These are phyloP conservation scores for Lasioglossum figueresi DNA, from an alignment of 2,888 invertebrate genomes.

Conservation along the genomic window DNA sequence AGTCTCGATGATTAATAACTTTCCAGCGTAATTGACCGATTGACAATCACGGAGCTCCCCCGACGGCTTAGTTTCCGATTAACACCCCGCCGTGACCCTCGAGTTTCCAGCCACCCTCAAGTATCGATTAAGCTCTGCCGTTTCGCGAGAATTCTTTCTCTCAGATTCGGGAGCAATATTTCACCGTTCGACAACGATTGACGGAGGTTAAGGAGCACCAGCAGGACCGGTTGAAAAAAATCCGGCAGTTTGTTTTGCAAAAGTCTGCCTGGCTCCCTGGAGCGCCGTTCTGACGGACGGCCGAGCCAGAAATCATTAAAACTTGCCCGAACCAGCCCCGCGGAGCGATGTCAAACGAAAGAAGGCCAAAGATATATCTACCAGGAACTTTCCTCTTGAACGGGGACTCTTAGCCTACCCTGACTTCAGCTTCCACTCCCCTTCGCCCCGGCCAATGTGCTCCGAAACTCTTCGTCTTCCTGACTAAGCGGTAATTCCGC, in stretches of 20 bases:
- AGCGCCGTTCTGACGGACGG: slow-evolving; percentile 55
- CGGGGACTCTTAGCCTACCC: slow-evolving; percentile 19
- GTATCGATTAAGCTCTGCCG: background rate
- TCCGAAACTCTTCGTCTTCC: slow-evolving; percentile 7
- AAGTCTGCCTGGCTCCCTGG: background rate
- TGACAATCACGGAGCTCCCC: background rate
- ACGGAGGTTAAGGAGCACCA: background rate
- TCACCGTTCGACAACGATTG: background rate
- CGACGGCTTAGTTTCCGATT: slow-evolving; percentile 2
- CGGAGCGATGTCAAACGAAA: slow-evolving; percentile 42
- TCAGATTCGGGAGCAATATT: background rate
- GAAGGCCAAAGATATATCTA: slow-evolving; percentile 39
- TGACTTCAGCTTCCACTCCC: background rate
- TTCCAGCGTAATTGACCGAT: background rate
- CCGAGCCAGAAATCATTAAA: slow-evolving; percentile 51
- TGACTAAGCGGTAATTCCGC: slow-evolving; percentile 46
- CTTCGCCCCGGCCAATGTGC: background rate
- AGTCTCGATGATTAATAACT: slow-evolving; percentile 5
- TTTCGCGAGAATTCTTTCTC: too few species aligned
- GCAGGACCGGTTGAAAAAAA: background rate
- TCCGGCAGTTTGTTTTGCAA: background rate
- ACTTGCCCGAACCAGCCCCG: slow-evolving; percentile 19
- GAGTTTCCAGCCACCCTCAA: background rate
- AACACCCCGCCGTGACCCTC: background rate
- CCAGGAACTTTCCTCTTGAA: slow-evolving; percentile 21